Percentiles rank a stretch among this genome's conserved stretches.
Evolutionary conservation across 2,113 vertebrate genomes (phyloP).

Genomic region (Daboia siamensis): DNA sequence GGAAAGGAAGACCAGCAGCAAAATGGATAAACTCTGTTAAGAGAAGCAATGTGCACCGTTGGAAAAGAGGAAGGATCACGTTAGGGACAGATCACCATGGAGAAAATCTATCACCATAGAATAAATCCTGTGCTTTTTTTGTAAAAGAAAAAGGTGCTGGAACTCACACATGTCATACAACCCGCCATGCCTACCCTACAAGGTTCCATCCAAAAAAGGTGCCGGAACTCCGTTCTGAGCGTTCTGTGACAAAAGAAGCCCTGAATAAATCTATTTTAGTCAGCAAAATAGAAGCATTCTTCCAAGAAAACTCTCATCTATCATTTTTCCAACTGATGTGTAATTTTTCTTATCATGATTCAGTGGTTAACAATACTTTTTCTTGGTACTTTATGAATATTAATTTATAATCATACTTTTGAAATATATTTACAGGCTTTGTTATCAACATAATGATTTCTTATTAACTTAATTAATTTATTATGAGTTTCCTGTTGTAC

Average conservation of each 20-base stretch:
- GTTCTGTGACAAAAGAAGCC: too few relatives aligned
- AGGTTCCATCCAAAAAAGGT: too few relatives aligned
- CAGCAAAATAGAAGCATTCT: constrained; percentile 22
- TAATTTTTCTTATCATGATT: neutral
- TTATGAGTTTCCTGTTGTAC: neutral
- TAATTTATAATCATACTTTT: neutral
- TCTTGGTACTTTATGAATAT: neutral
- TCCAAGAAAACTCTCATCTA: neutral
- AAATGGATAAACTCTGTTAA: neutral
- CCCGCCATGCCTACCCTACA: too few relatives aligned
- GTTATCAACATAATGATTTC: neutral
- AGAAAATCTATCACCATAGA: neutral
- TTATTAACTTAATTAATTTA: neutral
- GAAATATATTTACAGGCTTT: neutral
- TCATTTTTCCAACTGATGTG: neutral
- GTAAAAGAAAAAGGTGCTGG: too few relatives aligned
- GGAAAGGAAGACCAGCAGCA: neutral
- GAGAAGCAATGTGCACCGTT: neutral
- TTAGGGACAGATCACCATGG: neutral
- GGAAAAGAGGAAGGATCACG: neutral
- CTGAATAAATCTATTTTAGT: neutral
- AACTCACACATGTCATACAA: too few relatives aligned
- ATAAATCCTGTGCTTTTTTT: too few relatives aligned
- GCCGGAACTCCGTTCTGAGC: too few relatives aligned
- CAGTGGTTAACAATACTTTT: neutral